phyloP scores from a whole-genome alignment of 2,888 invertebrate genomes.

The Tenthredo scrophulariae region DNA sequence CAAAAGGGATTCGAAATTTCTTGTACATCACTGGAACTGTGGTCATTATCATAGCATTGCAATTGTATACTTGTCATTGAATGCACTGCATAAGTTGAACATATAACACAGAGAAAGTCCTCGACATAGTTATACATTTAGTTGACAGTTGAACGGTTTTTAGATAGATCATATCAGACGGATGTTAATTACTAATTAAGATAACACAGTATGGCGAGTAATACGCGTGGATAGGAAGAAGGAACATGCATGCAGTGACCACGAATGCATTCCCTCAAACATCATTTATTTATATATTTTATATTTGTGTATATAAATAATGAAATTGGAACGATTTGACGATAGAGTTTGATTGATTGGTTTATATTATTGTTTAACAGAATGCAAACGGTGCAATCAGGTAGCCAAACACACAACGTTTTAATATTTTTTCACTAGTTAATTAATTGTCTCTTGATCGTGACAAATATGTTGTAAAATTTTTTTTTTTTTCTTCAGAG shows the following conservation, averaged over 20 bases:
- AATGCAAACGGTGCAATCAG: slow-evolving; percentile 18
- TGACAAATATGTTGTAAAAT: neutral
- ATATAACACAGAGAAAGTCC: slow-evolving; percentile 7
- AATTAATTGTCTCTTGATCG: neutral
- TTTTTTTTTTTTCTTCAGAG: too few relatives aligned
- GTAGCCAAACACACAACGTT: slow-evolving; percentile 22
- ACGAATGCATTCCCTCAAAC: slow-evolving; percentile 45
- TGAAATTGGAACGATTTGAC: neutral
- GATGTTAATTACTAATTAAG: neutral
- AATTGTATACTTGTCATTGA: neutral
- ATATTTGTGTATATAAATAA: neutral
- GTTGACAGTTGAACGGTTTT: neutral
- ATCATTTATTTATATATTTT: neutral
- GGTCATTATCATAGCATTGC: neutral
- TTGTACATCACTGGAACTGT: neutral
- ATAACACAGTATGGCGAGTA: slow-evolving; percentile 34
- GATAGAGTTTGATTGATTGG: neutral
- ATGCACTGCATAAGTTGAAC: neutral
- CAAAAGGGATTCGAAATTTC: neutral
- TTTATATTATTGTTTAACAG: neutral
- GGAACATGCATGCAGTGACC: slow-evolving; percentile 44
- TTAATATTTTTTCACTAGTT: neutral
- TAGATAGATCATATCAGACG: neutral
- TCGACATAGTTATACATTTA: slow-evolving; percentile 22
- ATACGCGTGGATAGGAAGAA: slow-evolving; percentile 32